Conservation (phyloP, 2,888 invertebrate species). For the Machimus atricapillus region DNA sequence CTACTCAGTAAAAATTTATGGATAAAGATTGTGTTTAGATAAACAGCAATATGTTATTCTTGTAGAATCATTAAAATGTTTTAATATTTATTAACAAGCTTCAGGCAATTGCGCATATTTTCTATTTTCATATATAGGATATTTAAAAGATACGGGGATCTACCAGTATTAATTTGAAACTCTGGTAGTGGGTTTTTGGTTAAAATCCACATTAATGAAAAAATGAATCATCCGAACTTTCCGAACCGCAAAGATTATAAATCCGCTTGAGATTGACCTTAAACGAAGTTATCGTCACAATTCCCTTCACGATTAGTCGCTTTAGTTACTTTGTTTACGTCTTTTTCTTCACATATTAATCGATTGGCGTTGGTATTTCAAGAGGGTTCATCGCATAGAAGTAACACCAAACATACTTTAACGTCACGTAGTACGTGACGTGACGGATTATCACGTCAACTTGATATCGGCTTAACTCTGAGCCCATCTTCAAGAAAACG, state of each 20-base stretch:
- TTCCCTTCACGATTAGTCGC: neutral
- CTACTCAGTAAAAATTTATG: neutral
- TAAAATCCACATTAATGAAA: neutral
- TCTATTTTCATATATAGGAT: neutral
- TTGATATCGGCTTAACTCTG: slow-evolving; percentile 6
- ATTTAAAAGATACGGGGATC: neutral
- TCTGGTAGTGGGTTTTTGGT: neutral
- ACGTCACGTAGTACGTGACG: slow-evolving; percentile 39
- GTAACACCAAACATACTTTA: slow-evolving; percentile 6
- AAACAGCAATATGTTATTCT: neutral
- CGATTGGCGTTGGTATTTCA: neutral
- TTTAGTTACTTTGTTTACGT: neutral
- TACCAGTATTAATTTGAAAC: neutral
- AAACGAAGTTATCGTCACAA: neutral
- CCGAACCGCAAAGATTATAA: neutral
- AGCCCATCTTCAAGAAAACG: slow-evolving; percentile 13
- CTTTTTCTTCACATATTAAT: neutral
- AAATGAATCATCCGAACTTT: neutral
- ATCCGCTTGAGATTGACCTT: neutral
- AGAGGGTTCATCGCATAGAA: neutral
- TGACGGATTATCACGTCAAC: slow-evolving; percentile 33
- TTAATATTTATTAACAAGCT: neutral
- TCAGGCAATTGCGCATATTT: neutral
- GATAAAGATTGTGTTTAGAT: neutral
- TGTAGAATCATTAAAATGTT: neutral